Base-by-base conservation (phyloP, 2,888 invertebrate species). In the Dilophus febrilis region DNA sequence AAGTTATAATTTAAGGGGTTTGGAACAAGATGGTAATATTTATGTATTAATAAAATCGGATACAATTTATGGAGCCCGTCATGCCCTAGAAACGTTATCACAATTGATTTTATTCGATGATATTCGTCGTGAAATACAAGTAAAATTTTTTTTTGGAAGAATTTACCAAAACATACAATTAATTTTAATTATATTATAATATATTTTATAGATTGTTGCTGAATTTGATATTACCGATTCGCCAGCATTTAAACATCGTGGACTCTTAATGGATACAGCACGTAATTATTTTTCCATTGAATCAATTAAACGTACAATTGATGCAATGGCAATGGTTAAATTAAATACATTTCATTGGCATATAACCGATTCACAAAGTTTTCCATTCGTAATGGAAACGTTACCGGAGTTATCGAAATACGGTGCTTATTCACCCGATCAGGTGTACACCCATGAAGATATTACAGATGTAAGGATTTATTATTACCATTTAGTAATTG, bases 261-360 rank as follows among this genome's bases (percentile, higher is more conserved):
- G 94, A 1, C 58, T 95, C 6, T 67, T 88, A 32, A 58, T 97
- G 39, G 97, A 97, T 57, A 91, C 95, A 0, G 72, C 91, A 0
- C 72, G 97, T 29, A 94, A 94, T 59, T 97, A 73, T 55, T 71
- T 84, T 49, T 70, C 74, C 10, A 68, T 85, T 8, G 72, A 74
- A 1, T 64, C 76, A 1, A 79, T 87, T 43, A 74, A 81, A 51
- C 64, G 71, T 13, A 82, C 85, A 10, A 67, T 95, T 50, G 88
- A 90, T 52, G 90, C 74, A 1, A 92, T 94, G 90, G 78, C 83
- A 0, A 74, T 79, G 55, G 83, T 84, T 22, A 95, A 94, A 58
- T 55, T 94, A 50, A 95, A 94, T 56, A 82, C 85, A 0, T 83
- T 95, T 65, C 94, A 95, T 54, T 94, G 92, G 92, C 86, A 88